phyloP scores from a whole-genome alignment of 2,113 vertebrate species.

The Rissa tridactyla region DNA sequence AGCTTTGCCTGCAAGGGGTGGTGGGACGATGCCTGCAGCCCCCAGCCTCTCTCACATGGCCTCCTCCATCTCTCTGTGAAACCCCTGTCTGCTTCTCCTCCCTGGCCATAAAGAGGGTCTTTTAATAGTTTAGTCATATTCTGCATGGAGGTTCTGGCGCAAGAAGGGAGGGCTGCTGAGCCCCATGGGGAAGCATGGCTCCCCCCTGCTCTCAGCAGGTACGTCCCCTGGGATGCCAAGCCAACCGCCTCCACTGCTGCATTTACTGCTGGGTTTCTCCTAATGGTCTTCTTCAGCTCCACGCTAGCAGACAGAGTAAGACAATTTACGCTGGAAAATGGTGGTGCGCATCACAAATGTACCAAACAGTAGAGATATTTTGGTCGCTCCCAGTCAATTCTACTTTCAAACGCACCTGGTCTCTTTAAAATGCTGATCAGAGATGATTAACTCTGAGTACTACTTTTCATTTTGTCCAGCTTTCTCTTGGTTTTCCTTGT shows the following conservation, averaged over 20 bases:
- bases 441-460: not conserved
- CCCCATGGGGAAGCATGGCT: not conserved
- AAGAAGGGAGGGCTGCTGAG: not conserved
- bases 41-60: not conserved
- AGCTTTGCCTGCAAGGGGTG: not conserved
- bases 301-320: not conserved
- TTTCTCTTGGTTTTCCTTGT: not conserved
- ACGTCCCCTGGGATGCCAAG: fast-evolving
- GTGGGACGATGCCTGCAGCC: not conserved
- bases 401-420: not conserved
- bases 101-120: not conserved
- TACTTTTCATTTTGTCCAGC: not conserved
- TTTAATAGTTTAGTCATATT: not conserved
- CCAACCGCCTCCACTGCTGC: not conserved
- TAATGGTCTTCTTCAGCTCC: not conserved
- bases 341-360: not conserved
- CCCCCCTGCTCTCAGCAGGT: not conserved
- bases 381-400: not conserved
- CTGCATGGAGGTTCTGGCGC: fast-evolving
- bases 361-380: not conserved
- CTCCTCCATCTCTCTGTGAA: not conserved
- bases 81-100: not conserved
- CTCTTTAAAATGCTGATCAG: not conserved
- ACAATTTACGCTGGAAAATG: not conserved
- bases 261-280: not conserved